Conservation (phyloP, 2,797 vertebrate genomes). For the Xiphophorus birchmanni region DNA sequence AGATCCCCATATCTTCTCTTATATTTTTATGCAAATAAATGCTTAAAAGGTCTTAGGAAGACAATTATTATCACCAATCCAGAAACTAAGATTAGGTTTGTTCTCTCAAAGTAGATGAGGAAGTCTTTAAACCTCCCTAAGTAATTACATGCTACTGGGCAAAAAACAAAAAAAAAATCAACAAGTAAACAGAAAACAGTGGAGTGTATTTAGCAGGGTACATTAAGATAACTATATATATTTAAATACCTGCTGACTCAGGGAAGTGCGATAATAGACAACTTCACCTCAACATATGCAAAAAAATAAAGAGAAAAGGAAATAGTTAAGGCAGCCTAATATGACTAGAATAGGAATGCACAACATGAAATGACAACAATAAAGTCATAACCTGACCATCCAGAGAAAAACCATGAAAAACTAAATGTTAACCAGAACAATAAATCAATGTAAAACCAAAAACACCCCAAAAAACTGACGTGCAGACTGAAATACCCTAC, state of each 20-base stretch:
- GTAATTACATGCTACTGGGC: neutral
- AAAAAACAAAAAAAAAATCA: neutral
- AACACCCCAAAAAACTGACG: neutral
- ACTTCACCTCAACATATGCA: neutral
- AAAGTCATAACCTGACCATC: neutral
- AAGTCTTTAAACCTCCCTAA: neutral
- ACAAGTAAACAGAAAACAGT: neutral
- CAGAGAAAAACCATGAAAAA: neutral
- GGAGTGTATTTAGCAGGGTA: neutral
- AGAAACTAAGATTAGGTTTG: slow-evolving; percentile 40
- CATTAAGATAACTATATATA: neutral
- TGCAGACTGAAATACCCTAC: slow-evolving; percentile 7
- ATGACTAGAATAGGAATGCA: neutral
- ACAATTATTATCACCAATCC: slow-evolving; percentile 48
- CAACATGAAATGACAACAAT: neutral
- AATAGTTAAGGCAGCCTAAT: neutral
- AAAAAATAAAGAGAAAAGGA: neutral
- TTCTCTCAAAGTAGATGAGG: neutral
- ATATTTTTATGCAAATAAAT: slow-evolving; percentile 39
- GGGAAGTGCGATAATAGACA: neutral
- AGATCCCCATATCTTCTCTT: slow-evolving; percentile 10
- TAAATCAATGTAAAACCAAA: neutral
- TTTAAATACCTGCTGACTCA: neutral
- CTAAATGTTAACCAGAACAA: neutral
- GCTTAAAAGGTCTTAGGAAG: slow-evolving; percentile 27